These are phyloP conservation scores for Mallotus villosus DNA, from an alignment of 2,797 vertebrate genomes.

Conservation along the genomic window DNA sequence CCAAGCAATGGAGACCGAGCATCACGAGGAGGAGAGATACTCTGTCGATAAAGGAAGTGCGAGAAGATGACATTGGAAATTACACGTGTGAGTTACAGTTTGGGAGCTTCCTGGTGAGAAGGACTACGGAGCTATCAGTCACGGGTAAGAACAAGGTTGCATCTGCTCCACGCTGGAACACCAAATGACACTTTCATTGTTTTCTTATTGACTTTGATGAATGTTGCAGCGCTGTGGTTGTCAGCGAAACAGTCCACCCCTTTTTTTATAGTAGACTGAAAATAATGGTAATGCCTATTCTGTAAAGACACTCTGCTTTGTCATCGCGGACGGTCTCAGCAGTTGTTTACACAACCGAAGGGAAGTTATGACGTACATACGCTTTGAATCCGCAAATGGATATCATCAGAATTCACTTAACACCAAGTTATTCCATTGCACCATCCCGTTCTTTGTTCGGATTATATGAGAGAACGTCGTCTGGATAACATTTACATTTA, in stretches of 20 bases:
- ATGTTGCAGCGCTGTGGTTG: neutral
- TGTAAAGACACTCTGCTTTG: too few species aligned
- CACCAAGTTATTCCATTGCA: too few species aligned
- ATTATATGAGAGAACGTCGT: too few species aligned
- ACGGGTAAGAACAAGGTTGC: slow-evolving; percentile 81
- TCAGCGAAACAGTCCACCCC: neutral
- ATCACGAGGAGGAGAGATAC: slow-evolving; percentile 86
- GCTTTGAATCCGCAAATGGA: too few species aligned
- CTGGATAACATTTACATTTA: too few species aligned
- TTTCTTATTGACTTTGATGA: slow-evolving; percentile 13
- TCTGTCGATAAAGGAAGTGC: slow-evolving; percentile 91
- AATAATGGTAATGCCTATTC: neutral
- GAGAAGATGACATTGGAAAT: slow-evolving; percentile 98
- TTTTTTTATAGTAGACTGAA: neutral
- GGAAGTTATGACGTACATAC: too few species aligned
- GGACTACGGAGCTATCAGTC: slow-evolving; percentile 94
- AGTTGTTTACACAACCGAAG: neutral
- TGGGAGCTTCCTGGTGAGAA: slow-evolving; percentile 93
- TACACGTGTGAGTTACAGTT: slow-evolving; percentile 96
- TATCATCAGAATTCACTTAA: too few species aligned
- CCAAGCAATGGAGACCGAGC: slow-evolving; percentile 89
- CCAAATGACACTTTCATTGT: slow-evolving; percentile 1
- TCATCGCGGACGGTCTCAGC: neutral
- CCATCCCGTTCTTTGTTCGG: too few species aligned
- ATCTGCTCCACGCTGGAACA: neutral